phyloP scores from a whole-genome alignment of 92 coral and sea anemone genomes.

The Palythoa heliodiscus region DNA sequence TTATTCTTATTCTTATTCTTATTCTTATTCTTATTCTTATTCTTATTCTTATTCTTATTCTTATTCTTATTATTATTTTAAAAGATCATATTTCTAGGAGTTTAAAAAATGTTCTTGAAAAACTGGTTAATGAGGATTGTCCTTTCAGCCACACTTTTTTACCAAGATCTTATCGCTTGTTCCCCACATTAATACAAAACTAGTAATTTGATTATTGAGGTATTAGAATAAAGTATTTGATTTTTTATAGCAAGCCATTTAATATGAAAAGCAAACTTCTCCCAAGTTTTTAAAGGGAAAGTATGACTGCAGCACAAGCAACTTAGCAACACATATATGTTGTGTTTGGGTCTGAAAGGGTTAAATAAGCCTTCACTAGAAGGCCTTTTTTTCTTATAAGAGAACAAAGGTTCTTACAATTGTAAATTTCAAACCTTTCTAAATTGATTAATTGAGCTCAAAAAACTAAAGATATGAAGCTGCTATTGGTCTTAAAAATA shows the following conservation, averaged over 20 bases:
- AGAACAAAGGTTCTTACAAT: not conserved
- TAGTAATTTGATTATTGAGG: not conserved
- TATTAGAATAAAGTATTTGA: not conserved
- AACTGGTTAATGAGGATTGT: no score
- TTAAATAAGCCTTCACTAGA: not conserved
- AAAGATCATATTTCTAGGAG: no score
- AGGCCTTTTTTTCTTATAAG: not conserved
- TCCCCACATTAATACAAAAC: not conserved
- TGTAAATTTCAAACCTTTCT: not conserved
- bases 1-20: no score
- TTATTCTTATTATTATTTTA: no score
- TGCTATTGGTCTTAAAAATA: not conserved
- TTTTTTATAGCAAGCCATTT: not conserved
- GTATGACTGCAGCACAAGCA: not conserved
- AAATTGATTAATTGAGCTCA: not conserved
- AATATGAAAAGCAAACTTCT: not conserved
- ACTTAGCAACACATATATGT: not conserved
- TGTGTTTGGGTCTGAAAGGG: conserved; percentile 2
- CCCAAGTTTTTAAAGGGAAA: no score
- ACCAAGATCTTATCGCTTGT: not conserved
- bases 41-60: no score
- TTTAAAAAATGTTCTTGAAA: no score
- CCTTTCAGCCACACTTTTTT: no score
- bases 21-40: no score
- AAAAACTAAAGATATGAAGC: not conserved